Percentiles rank a stretch among this genome's conserved stretches.
phyloP scores from a whole-genome alignment of 1,140 invertebrate genomes.

The Doryteuthis pealeii region DNA sequence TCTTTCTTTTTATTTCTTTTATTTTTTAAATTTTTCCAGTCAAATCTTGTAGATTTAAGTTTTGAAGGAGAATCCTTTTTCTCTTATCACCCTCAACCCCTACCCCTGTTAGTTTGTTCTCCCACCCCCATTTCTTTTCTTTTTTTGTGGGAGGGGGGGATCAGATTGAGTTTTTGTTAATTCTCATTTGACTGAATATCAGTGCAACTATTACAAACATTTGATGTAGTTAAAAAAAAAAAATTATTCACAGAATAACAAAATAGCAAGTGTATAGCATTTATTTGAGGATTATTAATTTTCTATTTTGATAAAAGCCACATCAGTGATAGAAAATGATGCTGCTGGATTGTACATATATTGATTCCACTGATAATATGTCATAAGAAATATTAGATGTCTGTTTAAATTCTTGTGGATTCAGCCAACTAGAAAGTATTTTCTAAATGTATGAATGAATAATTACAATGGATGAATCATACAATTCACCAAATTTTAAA shows the following conservation, averaged over 20 bases:
- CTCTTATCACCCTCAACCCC: too few relatives aligned
- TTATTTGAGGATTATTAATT: background rate
- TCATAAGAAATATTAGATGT: slow-evolving; percentile 1
- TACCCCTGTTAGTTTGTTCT: too few relatives aligned
- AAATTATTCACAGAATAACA: too few relatives aligned
- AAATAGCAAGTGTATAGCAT: too few relatives aligned
- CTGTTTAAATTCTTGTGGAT: background rate
- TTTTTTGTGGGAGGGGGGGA: too few relatives aligned
- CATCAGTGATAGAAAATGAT: background rate
- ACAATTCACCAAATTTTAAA: background rate
- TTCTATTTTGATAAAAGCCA: background rate
- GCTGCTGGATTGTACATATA: background rate
- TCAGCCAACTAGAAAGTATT: background rate
- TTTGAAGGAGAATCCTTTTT: too few relatives aligned
- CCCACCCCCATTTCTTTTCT: too few relatives aligned
- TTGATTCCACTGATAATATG: background rate
- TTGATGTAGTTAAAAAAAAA: background rate
- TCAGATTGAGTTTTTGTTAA: too few relatives aligned
- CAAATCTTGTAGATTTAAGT: too few relatives aligned
- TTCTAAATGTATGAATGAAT: background rate
- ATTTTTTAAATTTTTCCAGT: too few relatives aligned
- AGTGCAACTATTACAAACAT: background rate
- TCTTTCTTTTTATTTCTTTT: too few relatives aligned
- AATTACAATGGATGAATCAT: background rate
- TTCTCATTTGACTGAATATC: background rate